A percentile compares a stretch with the other conserved stretches of the same genome.
Evolutionary conservation across 1,140 invertebrate species (phyloP).

Genomic region (Neodiprion fabricii): DNA sequence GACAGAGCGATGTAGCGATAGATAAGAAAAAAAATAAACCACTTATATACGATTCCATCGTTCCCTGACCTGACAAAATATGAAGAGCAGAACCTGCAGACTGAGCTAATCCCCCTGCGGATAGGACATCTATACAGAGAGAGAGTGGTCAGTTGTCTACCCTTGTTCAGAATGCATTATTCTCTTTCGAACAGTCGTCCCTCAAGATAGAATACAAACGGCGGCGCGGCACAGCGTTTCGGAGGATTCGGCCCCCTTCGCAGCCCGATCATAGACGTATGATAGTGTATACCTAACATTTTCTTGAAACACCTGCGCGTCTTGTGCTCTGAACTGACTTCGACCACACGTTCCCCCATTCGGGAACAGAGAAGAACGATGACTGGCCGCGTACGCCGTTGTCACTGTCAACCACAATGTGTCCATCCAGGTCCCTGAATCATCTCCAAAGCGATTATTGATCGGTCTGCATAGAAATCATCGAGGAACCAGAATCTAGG

Average conservation of each 20-base stretch:
- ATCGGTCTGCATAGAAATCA: no score
- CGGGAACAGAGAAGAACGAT: not conserved
- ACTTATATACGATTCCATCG: not conserved
- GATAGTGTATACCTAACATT: not conserved
- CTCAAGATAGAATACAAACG: not conserved
- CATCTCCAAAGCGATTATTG: no score
- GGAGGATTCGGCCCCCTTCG: not conserved
- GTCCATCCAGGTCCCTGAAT: no score
- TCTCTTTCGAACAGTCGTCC: not conserved
- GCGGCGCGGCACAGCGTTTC: not conserved
- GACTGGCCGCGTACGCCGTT: not conserved
- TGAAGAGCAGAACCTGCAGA: not conserved
- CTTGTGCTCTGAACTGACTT: not conserved
- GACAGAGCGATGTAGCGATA: no score
- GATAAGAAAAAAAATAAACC: no score
- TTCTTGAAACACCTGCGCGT: slow-evolving; percentile 5
- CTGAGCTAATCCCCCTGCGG: not conserved
- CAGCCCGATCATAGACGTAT: not conserved
- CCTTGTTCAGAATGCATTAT: slow-evolving; percentile 5
- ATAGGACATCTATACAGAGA: slow-evolving; percentile 1
- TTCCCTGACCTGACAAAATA: slow-evolving; percentile 5
- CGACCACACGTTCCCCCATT: no score
- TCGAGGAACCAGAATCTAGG: no score
- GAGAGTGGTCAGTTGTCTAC: slow-evolving; percentile 3
- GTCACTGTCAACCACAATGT: not conserved